A percentile compares a stretch with the other conserved stretches of the same genome.
Evolutionary conservation across 2,113 vertebrate species (phyloP).

Genomic region (Lampris megalopsis): DNA sequence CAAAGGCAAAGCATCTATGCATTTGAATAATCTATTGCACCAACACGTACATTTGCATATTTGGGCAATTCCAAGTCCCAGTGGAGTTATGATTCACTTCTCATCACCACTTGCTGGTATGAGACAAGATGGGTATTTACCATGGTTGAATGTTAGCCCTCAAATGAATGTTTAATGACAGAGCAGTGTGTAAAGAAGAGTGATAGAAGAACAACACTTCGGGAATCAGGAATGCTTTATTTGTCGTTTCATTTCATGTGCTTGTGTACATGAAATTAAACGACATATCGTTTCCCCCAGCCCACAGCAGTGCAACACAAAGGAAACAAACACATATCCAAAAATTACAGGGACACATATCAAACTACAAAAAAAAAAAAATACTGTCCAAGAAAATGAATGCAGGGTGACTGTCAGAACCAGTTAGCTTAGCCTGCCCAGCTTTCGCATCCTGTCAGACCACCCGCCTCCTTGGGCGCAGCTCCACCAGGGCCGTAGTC

Average conservation of each 20-base stretch:
- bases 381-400: no score
- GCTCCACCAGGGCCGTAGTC: no score
- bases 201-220: neutral
- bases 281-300: no score
- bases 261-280: no score
- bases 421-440: no score
- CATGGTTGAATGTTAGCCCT: conserved; percentile 57
- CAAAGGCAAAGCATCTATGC: conserved; percentile 52
- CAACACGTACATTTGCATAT: conserved; percentile 74
- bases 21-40: conserved; percentile 75
- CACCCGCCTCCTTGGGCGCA: no score
- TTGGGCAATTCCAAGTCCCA: conserved; percentile 62
- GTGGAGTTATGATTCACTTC: conserved; percentile 72
- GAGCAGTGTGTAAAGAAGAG: conserved; percentile 37
- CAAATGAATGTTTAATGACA: conserved; percentile 66
- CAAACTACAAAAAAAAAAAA: no score
- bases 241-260: conserved; percentile 24
- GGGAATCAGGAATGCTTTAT: conserved; percentile 46
- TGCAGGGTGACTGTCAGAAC: no score
- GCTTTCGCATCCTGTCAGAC: no score
- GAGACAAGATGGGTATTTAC: conserved; percentile 62
- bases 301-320: no score
- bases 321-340: no score
- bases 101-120: conserved; percentile 45
- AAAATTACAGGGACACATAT: no score